Evolutionary conservation across 1,140 invertebrate genomes (phyloP).

Genomic region (Aphis craccivora): DNA sequence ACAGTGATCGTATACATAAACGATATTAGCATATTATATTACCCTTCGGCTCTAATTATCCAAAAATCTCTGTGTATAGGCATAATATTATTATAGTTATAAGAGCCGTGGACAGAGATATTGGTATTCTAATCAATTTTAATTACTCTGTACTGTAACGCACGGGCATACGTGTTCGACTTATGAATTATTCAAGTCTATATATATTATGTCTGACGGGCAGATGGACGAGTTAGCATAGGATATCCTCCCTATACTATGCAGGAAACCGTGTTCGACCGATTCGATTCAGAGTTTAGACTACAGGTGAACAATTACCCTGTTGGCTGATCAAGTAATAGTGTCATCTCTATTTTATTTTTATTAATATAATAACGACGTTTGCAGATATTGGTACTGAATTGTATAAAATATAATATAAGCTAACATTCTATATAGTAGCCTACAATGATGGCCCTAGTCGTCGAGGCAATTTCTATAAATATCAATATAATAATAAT

Average conservation of each 20-base stretch:
- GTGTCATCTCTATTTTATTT: too few relatives aligned
- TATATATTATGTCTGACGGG: background rate
- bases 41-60: slow-evolving; percentile 36
- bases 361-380: too few relatives aligned
- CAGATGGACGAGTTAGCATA: background rate
- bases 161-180: background rate
- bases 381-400: too few relatives aligned
- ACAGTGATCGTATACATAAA: too few relatives aligned
- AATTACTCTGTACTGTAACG: background rate
- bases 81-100: background rate
- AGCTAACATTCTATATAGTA: too few relatives aligned
- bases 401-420: too few relatives aligned
- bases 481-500: background rate
- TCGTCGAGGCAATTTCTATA: too few relatives aligned
- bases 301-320: background rate
- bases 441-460: too few relatives aligned
- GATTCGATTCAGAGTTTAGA: background rate
- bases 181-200: slow-evolving; percentile 27
- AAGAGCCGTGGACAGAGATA: background rate
- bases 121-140: slow-evolving; percentile 15
- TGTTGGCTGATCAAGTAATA: too few relatives aligned
- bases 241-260: background rate
- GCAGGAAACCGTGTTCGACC: too few relatives aligned
- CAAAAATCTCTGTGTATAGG: background rate
- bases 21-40: background rate